Evolutionary conservation across 2,888 invertebrate species (phyloP).

Genomic region (Lasioglossum vierecki): DNA sequence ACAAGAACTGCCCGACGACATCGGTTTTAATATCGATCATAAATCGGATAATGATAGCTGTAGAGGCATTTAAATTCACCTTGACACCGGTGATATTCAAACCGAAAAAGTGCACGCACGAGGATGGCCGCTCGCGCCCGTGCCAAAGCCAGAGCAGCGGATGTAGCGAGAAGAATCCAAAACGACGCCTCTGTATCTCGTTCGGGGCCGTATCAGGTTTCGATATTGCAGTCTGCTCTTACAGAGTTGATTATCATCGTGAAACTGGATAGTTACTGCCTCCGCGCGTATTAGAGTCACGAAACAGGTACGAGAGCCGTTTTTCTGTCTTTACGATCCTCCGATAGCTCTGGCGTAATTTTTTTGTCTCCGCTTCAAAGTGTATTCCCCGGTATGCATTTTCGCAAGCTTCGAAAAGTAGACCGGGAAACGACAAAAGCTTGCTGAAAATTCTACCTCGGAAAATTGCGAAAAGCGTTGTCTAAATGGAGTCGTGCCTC

Average conservation of each 20-base stretch:
- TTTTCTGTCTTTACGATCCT: slow-evolving; percentile 30
- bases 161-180: slow-evolving; percentile 57
- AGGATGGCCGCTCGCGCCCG: slow-evolving; percentile 18
- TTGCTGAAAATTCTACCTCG: background rate
- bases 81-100: slow-evolving; percentile 23
- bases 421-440: background rate
- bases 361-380: background rate
- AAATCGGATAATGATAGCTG: slow-evolving; percentile 26
- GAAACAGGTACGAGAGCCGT: slow-evolving; percentile 47
- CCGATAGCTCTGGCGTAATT: background rate
- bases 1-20: background rate
- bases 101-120: slow-evolving; percentile 23
- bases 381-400: background rate
- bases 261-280: slow-evolving; percentile 58
- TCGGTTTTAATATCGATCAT: background rate
- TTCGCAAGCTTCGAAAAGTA: background rate
- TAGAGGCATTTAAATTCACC: slow-evolving; percentile 37
- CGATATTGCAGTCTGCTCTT: slow-evolving; percentile 62
- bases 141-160: slow-evolving; percentile 44
- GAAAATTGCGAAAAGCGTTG: background rate
- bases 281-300: slow-evolving; percentile 42
- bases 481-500: background rate
- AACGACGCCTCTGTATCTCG: slow-evolving; percentile 53
- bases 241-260: slow-evolving; percentile 64
- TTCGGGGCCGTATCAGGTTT: slow-evolving; percentile 55